These are phyloP conservation scores for Hyphantria cunea DNA, from an alignment of 1,140 invertebrate species.

Conservation along the genomic window DNA sequence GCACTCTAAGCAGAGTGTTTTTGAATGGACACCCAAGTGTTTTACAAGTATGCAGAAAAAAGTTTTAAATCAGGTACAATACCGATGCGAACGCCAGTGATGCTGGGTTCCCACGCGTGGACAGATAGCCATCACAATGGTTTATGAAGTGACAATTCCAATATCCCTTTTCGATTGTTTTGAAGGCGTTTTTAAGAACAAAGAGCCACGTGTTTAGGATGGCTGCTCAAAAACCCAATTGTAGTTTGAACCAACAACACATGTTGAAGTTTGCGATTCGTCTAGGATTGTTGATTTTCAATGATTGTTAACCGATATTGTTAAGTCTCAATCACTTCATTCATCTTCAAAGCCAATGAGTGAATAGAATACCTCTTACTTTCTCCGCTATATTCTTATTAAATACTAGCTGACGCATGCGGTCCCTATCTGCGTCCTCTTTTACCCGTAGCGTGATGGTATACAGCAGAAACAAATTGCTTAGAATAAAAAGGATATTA, in stretches of 20 bases:
- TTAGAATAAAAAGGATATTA: too few relatives aligned
- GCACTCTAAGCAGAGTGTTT: slow-evolving; percentile 49
- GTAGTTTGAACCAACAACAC: slow-evolving; percentile 27
- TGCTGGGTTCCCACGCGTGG: slow-evolving; percentile 66
- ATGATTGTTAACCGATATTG: background rate
- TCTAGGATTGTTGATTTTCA: slow-evolving; percentile 5
- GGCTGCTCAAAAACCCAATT: slow-evolving; percentile 16
- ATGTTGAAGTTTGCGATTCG: slow-evolving; percentile 28
- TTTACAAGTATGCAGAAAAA: slow-evolving; percentile 65
- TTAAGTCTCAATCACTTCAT: too few relatives aligned
- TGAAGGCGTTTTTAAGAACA: slow-evolving; percentile 46
- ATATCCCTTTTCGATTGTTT: slow-evolving; percentile 51
- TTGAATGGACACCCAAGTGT: slow-evolving; percentile 64
- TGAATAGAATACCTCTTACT: too few relatives aligned
- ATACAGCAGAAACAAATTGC: too few relatives aligned
- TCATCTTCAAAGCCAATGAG: too few relatives aligned
- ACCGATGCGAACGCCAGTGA: slow-evolving; percentile 67
- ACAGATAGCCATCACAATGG: slow-evolving; percentile 56
- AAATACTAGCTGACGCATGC: too few relatives aligned
- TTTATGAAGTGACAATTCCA: slow-evolving; percentile 67
- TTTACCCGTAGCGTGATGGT: too few relatives aligned
- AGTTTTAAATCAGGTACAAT: slow-evolving; percentile 60
- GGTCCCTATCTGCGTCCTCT: too few relatives aligned
- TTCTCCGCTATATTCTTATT: too few relatives aligned
- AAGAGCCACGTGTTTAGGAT: slow-evolving; percentile 58